Percentiles rank a stretch among this genome's conserved stretches.
phyloP scores from a whole-genome alignment of 2,113 vertebrate genomes.

The Psophia crepitans region DNA sequence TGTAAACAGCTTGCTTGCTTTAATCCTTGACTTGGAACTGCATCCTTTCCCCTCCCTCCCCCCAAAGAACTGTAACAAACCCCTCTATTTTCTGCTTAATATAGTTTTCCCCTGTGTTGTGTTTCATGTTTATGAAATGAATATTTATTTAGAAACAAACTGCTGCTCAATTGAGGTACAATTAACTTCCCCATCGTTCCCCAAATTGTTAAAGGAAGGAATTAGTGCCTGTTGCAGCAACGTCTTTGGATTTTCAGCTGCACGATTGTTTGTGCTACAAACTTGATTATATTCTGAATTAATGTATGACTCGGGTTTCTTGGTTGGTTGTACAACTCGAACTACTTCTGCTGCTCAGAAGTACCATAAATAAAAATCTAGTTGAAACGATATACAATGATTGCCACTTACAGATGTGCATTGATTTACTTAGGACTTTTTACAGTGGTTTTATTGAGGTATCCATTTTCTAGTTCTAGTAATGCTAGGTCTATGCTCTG shows the following conservation, averaged over 20 bases:
- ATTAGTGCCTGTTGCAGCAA: not conserved
- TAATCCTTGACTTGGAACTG: not conserved
- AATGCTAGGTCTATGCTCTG: conserved; percentile 23
- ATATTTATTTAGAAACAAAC: not conserved
- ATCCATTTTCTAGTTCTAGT: conserved; percentile 59
- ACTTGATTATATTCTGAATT: not conserved
- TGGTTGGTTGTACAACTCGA: not conserved
- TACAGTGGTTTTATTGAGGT: conserved; percentile 61
- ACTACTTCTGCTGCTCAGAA: not conserved
- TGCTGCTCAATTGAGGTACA: not conserved
- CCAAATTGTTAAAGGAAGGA: not conserved
- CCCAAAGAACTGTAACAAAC: not conserved
- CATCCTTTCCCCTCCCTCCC: not conserved
- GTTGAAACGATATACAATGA: not conserved
- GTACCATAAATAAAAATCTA: not conserved
- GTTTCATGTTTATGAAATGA: not conserved
- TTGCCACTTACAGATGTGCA: conserved; percentile 12
- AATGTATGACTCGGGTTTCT: not conserved
- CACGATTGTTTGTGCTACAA: not conserved
- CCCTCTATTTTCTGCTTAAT: not conserved
- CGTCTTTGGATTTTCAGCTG: not conserved
- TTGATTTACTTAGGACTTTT: conserved; percentile 24
- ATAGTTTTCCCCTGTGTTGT: not conserved
- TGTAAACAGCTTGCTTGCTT: not conserved
- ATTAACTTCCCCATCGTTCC: not conserved